Base-by-base conservation (phyloP, 2,797 vertebrate genomes). In the Trachurus trachurus region DNA sequence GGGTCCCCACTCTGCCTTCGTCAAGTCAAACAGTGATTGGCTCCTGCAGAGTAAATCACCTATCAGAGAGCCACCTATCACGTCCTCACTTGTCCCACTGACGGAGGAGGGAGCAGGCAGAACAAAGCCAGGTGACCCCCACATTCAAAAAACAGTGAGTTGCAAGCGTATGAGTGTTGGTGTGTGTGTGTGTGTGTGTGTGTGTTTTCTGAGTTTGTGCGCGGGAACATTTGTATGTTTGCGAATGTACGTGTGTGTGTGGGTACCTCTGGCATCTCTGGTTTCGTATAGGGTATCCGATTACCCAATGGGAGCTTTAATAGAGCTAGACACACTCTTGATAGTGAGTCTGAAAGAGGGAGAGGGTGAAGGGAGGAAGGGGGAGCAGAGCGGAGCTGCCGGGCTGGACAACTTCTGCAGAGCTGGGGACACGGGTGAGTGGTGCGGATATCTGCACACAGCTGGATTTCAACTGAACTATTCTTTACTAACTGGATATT, bases 301-400 rank as follows among this genome's bases (percentile, higher is more conserved):
- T 96, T 96, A 96, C 95, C 87, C 87, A 85, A 87, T 91, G 89
- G 92, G 88, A 93, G 94, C 94, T 95, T 96, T 93, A 95, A 93
- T 94, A 94, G 93, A 89, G 92, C 88, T 71, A 80, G 74, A 86
- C 88, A 87, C 93, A 90, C 89, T 94, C 92, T 94, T 95, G 94
- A 94, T 94, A 94, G 93, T 94, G 91, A 90, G 89, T 86, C 84
- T 89, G 90, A 78, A 87, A 83, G 87, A 93, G 88, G 60, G 78
- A 90, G 87, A 82, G 77, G 81, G 88, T 87, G 88, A 85, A 81
- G 87, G 71, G 71, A 87, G 77, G 73, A 75, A 87, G 78, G 88
- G 70, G 86, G 58, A 85, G 69, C 77, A 74, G 64, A 86, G 78
- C 71, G 49, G 68, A 89, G 87, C 70, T 45, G 63, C 73, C 44